Conservation (phyloP, 1,140 invertebrate species). For the Temnothorax nylanderi region DNA sequence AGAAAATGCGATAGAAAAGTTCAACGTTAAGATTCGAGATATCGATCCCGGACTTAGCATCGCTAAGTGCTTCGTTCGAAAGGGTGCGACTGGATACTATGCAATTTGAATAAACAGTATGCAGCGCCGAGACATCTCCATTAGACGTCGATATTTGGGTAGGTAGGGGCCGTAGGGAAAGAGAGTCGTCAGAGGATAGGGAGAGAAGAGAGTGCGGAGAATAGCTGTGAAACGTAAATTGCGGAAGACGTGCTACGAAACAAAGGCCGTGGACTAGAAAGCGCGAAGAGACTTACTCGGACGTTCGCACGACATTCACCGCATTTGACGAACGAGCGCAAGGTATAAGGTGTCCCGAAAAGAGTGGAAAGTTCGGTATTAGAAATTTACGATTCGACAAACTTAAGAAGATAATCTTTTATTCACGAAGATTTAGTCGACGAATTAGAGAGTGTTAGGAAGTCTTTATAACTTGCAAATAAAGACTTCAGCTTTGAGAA, state of each 20-base stretch:
- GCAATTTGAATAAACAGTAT: conserved; percentile 79
- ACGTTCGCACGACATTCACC: conserved; percentile 24
- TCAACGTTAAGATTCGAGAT: conserved; percentile 27
- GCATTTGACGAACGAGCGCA: conserved; percentile 18
- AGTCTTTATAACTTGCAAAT: background rate
- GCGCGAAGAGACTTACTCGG: conserved; percentile 15
- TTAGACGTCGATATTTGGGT: conserved; percentile 78
- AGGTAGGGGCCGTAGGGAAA: background rate
- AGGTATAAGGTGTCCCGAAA: background rate
- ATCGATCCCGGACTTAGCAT: conserved; percentile 30
- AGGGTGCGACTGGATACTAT: conserved; percentile 41
- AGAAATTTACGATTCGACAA: conserved; percentile 26
- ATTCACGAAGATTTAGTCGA: conserved; percentile 2
- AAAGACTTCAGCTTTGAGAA: background rate
- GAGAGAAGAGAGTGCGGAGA: background rate
- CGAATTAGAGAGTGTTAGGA: background rate
- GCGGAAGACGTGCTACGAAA: conserved; percentile 27
- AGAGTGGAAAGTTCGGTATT: background rate
- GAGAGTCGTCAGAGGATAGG: background rate
- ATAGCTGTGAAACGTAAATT: conserved; percentile 49
- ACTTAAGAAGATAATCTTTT: background rate
- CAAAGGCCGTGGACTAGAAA: conserved; percentile 32
- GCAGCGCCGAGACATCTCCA: conserved; percentile 71
- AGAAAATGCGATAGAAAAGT: conserved; percentile 13
- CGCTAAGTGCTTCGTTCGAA: conserved; percentile 21